Percentiles rank a stretch among this genome's conserved stretches.
phyloP scores from a whole-genome alignment of 2,888 invertebrate species.

The Drosophila emarginata region DNA sequence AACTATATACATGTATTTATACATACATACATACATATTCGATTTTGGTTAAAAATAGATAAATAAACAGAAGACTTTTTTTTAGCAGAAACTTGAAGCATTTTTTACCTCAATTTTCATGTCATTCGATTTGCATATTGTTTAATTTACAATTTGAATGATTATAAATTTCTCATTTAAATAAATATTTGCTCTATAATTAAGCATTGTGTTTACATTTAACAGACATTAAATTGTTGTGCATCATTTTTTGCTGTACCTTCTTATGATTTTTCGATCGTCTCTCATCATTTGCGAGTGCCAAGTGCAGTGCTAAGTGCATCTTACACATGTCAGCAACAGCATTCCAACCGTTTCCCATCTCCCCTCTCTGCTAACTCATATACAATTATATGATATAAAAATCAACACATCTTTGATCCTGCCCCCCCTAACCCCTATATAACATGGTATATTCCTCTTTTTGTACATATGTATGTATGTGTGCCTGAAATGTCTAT shows the following conservation, averaged over 20 bases:
- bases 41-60: neutral
- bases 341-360: neutral
- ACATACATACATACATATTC: too few relatives aligned
- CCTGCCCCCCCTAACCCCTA: neutral
- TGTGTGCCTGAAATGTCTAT: conserved; percentile 46
- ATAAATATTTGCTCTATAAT: conserved; percentile 7
- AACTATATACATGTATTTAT: too few relatives aligned
- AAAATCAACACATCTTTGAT: neutral
- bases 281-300: conserved; percentile 40
- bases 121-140: neutral
- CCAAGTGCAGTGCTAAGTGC: conserved; percentile 58
- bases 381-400: neutral
- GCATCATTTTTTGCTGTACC: neutral
- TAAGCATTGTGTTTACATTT: conserved; percentile 13
- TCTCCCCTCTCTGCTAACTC: too few relatives aligned
- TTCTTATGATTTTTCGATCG: conserved; percentile 23
- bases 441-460: conserved; percentile 10
- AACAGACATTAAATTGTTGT: conserved; percentile 31
- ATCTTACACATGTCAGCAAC: neutral
- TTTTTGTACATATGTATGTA: neutral
- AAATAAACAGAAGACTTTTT: neutral
- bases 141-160: neutral
- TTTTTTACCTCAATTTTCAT: neutral
- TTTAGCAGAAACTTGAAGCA: neutral
- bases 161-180: neutral